Evolutionary conservation across 1,140 invertebrate species (phyloP), one percentile per base, ranked within the genome.

Genomic region (Drosophila nikananu): DNA sequence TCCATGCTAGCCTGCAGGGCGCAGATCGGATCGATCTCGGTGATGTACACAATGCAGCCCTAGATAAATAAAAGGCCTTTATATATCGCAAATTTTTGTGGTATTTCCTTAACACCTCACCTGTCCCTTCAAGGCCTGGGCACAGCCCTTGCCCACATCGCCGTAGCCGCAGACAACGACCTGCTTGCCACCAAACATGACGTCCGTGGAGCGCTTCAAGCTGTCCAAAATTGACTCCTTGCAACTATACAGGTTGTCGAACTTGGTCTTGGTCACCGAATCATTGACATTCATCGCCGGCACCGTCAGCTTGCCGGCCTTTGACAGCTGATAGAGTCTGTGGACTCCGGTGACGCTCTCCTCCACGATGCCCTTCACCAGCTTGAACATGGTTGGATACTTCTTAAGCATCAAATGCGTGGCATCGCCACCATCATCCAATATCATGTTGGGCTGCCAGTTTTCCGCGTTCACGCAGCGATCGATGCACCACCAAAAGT

Each of bases 271-370:
- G 1, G 98, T 99, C 10, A 99, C 98, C 25, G 98, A 99, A 94
- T 99, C 98, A 92, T 99, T 99, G 35, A 99, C 98, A 94, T 99
- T 99, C 98, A 99, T 99, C 3, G 99, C 98, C 3, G 98, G 98
- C n/a, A 99, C 98, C 17, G 96, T 97, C 42, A 99, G 94, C 94
- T 99, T 99, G 58, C 97, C 97, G 27, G 97, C 96, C 94, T 99
- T 99, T 19, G 98, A 98, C 35, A 99, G 94, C 94, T 99, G 98
- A 93, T 99, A 99, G 19, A 99, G 94, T 79, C 98, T 95, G 94
- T 99, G 99, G 21, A 99, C 98, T 46, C 99, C 98, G 1, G 99
- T 99, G 17, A 99, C 98, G 92, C 97, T 99, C 94, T 99, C 99
- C 94, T 99, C 99, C 3, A 99, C 98, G 91, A 99, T 99, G 70